phyloP scores from a whole-genome alignment of 2,888 invertebrate genomes.

The Formica aserva region DNA sequence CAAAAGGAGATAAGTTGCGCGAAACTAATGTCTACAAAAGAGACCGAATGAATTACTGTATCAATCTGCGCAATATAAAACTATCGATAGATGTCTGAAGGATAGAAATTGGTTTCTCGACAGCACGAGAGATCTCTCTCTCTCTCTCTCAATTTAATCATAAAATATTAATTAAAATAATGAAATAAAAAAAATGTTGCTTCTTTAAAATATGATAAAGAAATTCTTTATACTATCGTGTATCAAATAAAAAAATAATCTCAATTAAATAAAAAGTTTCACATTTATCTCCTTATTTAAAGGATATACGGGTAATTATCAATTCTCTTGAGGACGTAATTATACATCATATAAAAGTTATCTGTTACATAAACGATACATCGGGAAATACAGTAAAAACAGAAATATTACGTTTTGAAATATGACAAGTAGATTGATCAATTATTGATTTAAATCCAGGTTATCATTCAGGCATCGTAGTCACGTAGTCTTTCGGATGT shows the following conservation, averaged over 20 bases:
- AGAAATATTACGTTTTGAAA: background rate
- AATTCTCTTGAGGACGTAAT: background rate
- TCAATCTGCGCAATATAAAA: slow-evolving; percentile 15
- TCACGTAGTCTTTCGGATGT: slow-evolving; percentile 9
- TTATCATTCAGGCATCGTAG: slow-evolving; percentile 23
- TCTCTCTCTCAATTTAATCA: background rate
- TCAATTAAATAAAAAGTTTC: background rate
- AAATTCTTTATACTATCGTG: background rate
- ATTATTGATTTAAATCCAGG: slow-evolving; percentile 1
- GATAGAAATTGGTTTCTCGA: background rate
- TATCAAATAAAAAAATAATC: background rate
- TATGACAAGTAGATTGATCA: background rate
- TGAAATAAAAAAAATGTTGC: background rate
- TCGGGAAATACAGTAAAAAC: background rate
- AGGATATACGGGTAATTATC: background rate
- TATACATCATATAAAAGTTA: background rate
- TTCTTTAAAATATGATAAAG: background rate
- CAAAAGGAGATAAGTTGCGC: slow-evolving; percentile 60
- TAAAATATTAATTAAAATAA: slow-evolving; percentile 21
- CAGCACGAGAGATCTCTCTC: background rate
- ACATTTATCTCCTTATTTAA: background rate
- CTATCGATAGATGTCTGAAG: slow-evolving; percentile 21
- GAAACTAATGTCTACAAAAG: slow-evolving; percentile 53
- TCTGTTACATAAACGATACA: background rate
- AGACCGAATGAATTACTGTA: slow-evolving; percentile 23